Base-by-base conservation (phyloP, 2,797 vertebrate species). In the Neosilurus mollespiculum region DNA sequence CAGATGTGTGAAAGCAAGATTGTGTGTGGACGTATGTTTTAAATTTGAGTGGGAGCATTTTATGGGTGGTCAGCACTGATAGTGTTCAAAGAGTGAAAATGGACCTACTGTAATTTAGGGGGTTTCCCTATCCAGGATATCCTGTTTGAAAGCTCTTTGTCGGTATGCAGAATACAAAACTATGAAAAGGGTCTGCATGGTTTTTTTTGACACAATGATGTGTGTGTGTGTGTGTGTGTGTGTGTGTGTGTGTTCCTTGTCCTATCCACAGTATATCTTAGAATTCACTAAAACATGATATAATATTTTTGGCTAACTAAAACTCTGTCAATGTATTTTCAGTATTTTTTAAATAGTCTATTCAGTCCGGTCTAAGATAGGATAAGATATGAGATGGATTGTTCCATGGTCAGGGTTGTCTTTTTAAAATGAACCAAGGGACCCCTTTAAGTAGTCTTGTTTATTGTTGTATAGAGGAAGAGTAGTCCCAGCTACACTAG, bases 1-100 rank as follows among this genome's bases (percentile, higher is more conserved):
- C 93, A 94, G 93, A 92, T 94, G 92, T 92, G 91, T 86, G 91
- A 92, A 91, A 66, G 71, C 86, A 84, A 80, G 71, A 78, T 34
- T 59, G 69, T 81, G 67, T 70, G 9, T 62, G 43, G 43, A 26
- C 80, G 56, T 51, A 43, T 51, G 77, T 59, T 77, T 73, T 59
- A 81, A 80, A 81, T 84, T 83, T 85, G 30, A 76, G 43, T 66
- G 79, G 62, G 20, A 34, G 59, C 79, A 80, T 81, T 69, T 49
- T 69, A 70, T 71, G 34, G 37, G n/a, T 54, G 34, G 54, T 61
- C 67, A 58, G 10, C 66, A 37, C 4, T 5, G 69, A 24, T 70
- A 65, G 24, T 20, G 43, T 64, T 73, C 66, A 58, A 58, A 82
- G 75, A 51, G 82, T 4, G 30, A 58, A 61, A 77, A 43, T 77